Evolutionary conservation across 2,888 invertebrate genomes (phyloP).

Genomic region (Drosophila recens): DNA sequence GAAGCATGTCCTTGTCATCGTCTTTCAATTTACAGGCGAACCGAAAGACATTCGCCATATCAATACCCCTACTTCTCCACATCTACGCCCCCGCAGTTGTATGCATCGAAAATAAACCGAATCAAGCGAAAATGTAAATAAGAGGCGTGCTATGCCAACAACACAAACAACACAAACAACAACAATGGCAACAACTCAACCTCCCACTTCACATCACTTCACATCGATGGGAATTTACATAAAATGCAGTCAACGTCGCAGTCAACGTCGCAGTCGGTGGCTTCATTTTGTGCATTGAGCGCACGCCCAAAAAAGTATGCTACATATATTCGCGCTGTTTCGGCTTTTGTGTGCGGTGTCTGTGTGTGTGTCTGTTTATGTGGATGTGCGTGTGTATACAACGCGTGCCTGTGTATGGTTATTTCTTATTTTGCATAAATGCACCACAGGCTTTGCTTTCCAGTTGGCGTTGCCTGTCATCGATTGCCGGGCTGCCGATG

Average conservation of each 20-base stretch:
- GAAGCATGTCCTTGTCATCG: constrained; percentile 62
- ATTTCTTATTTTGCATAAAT: constrained; percentile 82
- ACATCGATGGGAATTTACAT: constrained; percentile 73
- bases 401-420: constrained; percentile 50
- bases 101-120: constrained; percentile 76
- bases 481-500: constrained; percentile 69
- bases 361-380: constrained; percentile 3
- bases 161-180: constrained; percentile 28
- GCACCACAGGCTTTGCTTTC: constrained; percentile 76
- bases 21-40: constrained; percentile 70
- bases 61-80: neutral
- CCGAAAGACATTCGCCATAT: constrained; percentile 49
- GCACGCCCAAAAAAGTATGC: constrained; percentile 71
- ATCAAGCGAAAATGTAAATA: constrained; percentile 81
- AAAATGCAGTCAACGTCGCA: constrained; percentile 61
- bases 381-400: constrained; percentile 10
- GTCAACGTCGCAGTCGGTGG: constrained; percentile 27
- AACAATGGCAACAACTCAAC: constrained; percentile 30
- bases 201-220: constrained; percentile 55
- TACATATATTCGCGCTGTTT: constrained; percentile 60
- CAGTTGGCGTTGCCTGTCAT: constrained; percentile 78
- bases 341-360: constrained; percentile 16
- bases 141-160: constrained; percentile 57
- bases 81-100: neutral
- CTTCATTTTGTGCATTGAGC: constrained; percentile 66